These are phyloP conservation scores for Nephrotoma appendiculata DNA, from an alignment of 2,888 invertebrate genomes.

Conservation along the genomic window DNA sequence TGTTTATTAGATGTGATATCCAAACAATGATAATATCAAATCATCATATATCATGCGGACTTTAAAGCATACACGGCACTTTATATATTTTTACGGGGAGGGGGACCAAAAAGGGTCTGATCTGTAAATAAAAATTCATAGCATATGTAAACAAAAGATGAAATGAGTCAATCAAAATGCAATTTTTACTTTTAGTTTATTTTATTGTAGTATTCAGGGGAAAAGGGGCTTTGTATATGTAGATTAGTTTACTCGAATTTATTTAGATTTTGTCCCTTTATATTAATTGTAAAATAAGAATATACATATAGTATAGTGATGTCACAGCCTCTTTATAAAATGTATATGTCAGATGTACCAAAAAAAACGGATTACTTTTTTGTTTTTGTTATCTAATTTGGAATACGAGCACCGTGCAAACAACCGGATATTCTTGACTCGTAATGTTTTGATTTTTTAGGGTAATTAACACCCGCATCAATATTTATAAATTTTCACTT, in stretches of 20 bases:
- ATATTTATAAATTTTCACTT: neutral
- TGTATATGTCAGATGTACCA: neutral
- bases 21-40: neutral
- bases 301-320: too few relatives aligned
- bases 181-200: constrained; percentile 10
- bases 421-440: neutral
- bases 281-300: neutral
- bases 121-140: constrained; percentile 10
- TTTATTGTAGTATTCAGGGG: neutral
- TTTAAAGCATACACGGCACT: neutral
- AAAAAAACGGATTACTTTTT: neutral
- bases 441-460: neutral
- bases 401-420: neutral
- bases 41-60: neutral
- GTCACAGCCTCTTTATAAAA: neutral
- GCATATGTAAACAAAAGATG: constrained; percentile 16
- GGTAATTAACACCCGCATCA: neutral
- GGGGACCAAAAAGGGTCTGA: neutral
- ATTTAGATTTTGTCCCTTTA: neutral
- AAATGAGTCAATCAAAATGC: constrained; percentile 22
- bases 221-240: neutral
- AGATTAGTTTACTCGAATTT: neutral
- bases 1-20: neutral
- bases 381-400: neutral
- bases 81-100: neutral